Evolutionary conservation across 1,140 invertebrate genomes (phyloP).

Genomic region (Tetranychus urticae): DNA sequence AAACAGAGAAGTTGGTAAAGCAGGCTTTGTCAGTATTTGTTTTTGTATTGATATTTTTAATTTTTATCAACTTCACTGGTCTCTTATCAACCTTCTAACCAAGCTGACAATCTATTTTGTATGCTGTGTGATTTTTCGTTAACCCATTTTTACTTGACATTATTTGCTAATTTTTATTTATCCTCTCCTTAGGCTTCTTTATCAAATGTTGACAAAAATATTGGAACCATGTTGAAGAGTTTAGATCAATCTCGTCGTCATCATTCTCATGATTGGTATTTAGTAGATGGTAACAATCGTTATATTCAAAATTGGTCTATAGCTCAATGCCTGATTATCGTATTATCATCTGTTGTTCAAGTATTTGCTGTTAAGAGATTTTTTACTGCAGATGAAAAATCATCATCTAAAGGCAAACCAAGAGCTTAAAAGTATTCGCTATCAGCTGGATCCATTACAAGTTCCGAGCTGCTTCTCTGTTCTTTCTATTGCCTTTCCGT

Average conservation of each 20-base stretch:
- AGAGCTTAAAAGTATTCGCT: not conserved
- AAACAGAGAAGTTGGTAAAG: too few relatives aligned
- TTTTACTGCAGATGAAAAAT: conserved; percentile 24
- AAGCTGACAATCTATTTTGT: too few relatives aligned
- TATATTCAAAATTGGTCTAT: conserved; percentile 70
- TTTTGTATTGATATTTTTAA: too few relatives aligned
- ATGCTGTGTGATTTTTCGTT: not conserved
- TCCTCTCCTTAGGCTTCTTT: conserved; percentile 23
- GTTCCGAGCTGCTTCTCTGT: too few relatives aligned
- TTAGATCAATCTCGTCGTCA: conserved; percentile 49
- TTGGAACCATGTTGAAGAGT: conserved; percentile 57
- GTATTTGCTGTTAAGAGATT: conserved; percentile 68
- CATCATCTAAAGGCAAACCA: not conserved
- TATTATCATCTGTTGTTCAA: conserved; percentile 44
- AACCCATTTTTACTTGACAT: not conserved
- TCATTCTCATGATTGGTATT: conserved; percentile 52
- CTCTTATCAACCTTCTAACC: too few relatives aligned
- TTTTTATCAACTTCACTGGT: too few relatives aligned
- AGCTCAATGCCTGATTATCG: conserved; percentile 54
- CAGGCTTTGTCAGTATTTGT: too few relatives aligned
- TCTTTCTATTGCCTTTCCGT: too few relatives aligned
- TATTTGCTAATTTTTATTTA: not conserved
- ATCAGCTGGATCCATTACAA: too few relatives aligned
- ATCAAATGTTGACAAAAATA: conserved; percentile 47
- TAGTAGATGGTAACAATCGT: conserved; percentile 52